These are phyloP conservation scores for Drosophila athabasca DNA, from an alignment of 1,140 invertebrate genomes.

Conservation along the genomic window DNA sequence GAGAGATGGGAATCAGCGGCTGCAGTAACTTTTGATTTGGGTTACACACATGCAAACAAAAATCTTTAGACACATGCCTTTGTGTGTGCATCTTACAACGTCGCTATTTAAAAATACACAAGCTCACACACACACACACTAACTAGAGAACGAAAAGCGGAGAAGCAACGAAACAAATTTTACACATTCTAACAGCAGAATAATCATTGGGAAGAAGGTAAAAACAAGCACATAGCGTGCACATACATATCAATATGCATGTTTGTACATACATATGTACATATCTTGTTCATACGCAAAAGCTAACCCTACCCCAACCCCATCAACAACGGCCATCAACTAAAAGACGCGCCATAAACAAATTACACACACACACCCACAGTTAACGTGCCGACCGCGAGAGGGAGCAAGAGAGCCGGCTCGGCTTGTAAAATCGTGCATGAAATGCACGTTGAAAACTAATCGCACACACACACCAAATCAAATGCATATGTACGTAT, in stretches of 20 bases:
- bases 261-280: neutral
- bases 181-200: conserved; percentile 16
- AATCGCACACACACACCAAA: conserved; percentile 25
- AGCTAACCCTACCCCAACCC: conserved; percentile 56
- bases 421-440: conserved; percentile 37
- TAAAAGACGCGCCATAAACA: conserved; percentile 75
- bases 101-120: conserved; percentile 47
- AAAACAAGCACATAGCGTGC: conserved; percentile 8
- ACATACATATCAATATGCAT: neutral
- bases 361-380: conserved; percentile 39
- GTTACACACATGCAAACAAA: conserved; percentile 17
- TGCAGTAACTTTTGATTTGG: conserved; percentile 37
- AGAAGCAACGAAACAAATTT: conserved; percentile 18
- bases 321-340: conserved; percentile 38
- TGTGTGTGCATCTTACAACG: conserved; percentile 19
- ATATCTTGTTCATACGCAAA: conserved; percentile 4
- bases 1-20: conserved; percentile 3
- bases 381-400: conserved; percentile 12
- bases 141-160: conserved; percentile 5
- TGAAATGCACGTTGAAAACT: conserved; percentile 54
- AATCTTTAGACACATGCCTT: neutral
- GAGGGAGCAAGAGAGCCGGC: conserved; percentile 41
- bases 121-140: neutral
- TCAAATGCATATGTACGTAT: conserved; percentile 1
- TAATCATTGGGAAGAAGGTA: conserved; percentile 20